Percentiles rank a stretch among this genome's conserved stretches.
Conservation (phyloP, 1,140 invertebrate species). For the Cardiocondyla obscurior region DNA sequence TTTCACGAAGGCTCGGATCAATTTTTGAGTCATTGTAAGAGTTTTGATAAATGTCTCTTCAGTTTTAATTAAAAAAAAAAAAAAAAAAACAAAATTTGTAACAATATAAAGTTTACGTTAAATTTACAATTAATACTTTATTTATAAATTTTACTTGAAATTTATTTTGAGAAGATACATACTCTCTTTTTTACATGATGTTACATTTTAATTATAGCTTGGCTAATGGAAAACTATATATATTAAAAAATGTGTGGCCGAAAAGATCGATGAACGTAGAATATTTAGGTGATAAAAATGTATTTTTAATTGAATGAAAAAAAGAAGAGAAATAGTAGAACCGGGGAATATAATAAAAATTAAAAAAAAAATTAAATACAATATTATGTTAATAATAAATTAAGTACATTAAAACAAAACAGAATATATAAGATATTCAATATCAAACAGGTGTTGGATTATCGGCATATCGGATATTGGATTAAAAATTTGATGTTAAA, state of each 20-base stretch:
- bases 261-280: background rate
- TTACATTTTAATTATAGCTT: background rate
- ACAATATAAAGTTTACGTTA: background rate
- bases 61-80: background rate
- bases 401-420: background rate
- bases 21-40: background rate
- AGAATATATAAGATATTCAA: background rate
- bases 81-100: too few species aligned
- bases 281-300: background rate
- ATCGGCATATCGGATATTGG: background rate
- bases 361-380: background rate
- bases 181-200: background rate
- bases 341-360: background rate
- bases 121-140: background rate
- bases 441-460: constrained; percentile 15
- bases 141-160: background rate
- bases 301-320: background rate
- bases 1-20: background rate
- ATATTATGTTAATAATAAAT: background rate
- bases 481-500: constrained; percentile 5
- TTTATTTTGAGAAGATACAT: background rate
- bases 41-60: background rate
- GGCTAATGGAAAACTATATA: background rate
- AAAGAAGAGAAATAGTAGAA: background rate
- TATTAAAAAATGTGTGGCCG: background rate